Evolutionary conservation across 2,797 vertebrate genomes (phyloP).

Genomic region (Graptemys geographica): DNA sequence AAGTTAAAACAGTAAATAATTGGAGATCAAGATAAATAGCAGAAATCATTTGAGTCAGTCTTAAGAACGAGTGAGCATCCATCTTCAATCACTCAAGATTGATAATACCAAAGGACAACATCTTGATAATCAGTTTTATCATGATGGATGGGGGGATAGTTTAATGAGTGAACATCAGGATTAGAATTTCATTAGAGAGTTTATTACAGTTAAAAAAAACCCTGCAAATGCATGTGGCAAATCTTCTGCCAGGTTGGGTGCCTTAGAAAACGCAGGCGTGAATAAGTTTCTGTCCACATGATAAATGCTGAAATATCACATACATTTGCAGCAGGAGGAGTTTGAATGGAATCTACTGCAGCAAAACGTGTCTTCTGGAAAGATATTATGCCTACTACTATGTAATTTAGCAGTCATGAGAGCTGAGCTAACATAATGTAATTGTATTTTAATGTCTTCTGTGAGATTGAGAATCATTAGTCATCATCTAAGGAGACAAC

Average conservation of each 20-base stretch:
- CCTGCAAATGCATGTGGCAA: conserved; percentile 18
- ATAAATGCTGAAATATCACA: conserved; percentile 68
- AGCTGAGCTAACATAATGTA: conserved; percentile 70
- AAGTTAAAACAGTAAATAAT: conserved; percentile 84
- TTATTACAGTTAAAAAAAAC: conserved; percentile 46
- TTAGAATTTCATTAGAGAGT: conserved; percentile 75
- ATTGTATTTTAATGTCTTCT: conserved; percentile 70
- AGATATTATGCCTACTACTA: conserved; percentile 27
- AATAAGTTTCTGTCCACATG: conserved; percentile 55
- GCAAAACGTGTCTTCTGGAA: conserved; percentile 36
- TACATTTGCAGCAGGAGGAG: conserved; percentile 70
- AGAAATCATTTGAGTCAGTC: conserved; percentile 83
- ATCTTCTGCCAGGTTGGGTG: conserved; percentile 35
- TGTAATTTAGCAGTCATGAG: conserved; percentile 66
- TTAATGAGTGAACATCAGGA: conserved; percentile 81
- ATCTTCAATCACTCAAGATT: conserved; percentile 86
- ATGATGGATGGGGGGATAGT: conserved; percentile 87
- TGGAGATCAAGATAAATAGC: conserved; percentile 92
- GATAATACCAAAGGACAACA: conserved; percentile 88
- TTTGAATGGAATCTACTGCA: conserved; percentile 64
- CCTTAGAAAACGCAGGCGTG: conserved; percentile 53
- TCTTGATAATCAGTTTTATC: conserved; percentile 89
- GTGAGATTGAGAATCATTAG: conserved; percentile 63
- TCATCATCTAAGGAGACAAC: conserved; percentile 66
- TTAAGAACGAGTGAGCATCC: conserved; percentile 84